Conservation (phyloP, 2,113 vertebrate genomes). For the Plecotus auritus region DNA sequence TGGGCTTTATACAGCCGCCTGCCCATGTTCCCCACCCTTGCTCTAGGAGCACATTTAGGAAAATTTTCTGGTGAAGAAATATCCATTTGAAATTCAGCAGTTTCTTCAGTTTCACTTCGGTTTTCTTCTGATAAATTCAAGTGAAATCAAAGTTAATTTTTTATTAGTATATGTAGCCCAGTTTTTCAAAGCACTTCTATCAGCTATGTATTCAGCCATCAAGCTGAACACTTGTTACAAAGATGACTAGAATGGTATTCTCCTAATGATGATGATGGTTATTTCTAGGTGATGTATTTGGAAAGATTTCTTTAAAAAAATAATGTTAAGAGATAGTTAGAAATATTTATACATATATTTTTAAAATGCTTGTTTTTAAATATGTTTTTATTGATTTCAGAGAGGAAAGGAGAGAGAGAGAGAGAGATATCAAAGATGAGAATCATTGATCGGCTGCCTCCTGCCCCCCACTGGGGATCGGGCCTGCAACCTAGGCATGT, state of each 20-base stretch:
- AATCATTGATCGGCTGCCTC: no score
- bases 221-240: background rate
- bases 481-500: no score
- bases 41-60: background rate
- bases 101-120: background rate
- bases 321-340: background rate
- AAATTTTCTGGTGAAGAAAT: background rate
- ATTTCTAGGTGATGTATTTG: background rate
- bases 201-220: background rate
- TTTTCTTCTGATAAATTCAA: constrained; percentile 12
- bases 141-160: constrained; percentile 11
- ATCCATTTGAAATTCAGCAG: background rate
- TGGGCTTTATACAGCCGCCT: no score
- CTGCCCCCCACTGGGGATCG: no score
- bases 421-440: no score
- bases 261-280: background rate
- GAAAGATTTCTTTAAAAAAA: background rate
- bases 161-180: background rate
- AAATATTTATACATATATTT: background rate
- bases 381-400: no score
- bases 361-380: no score
- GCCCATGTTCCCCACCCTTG: no score
- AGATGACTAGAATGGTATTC: background rate
- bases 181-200: background rate
- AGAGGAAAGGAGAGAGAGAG: no score